A percentile compares a stretch with the other conserved stretches of the same genome.
Evolutionary conservation across 2,888 invertebrate species (phyloP).

Genomic region (Scaeva pyrastri): DNA sequence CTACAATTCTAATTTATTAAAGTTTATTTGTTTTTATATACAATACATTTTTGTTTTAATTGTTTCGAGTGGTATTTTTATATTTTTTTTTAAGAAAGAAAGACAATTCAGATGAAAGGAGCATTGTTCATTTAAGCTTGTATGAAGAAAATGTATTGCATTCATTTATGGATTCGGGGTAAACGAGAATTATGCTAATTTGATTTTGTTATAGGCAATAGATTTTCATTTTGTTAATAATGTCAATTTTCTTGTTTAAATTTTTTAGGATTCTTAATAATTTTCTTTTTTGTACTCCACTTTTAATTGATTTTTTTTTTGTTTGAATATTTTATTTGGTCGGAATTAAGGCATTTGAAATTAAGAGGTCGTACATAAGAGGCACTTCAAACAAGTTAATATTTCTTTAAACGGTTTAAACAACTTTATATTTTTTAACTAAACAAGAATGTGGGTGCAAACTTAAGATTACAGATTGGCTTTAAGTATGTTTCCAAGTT

Average conservation of each 20-base stretch:
- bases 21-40: slow-evolving; percentile 16
- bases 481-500: not conserved
- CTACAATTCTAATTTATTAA: slow-evolving; percentile 7
- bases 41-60: not conserved
- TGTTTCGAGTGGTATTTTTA: slow-evolving; percentile 16
- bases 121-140: not conserved
- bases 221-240: not conserved
- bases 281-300: slow-evolving; percentile 30
- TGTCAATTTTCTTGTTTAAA: slow-evolving; percentile 6
- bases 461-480: not conserved
- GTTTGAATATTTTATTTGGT: slow-evolving; percentile 18
- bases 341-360: slow-evolving; percentile 35
- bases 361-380: slow-evolving; percentile 44
- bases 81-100: slow-evolving; percentile 9
- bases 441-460: not conserved
- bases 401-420: not conserved
- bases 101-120: slow-evolving; percentile 21
- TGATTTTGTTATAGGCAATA: not conserved
- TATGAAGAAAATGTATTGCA: slow-evolving; percentile 20
- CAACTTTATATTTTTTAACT: not conserved
- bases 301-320: slow-evolving; percentile 29
- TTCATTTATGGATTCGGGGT: not conserved
- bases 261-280: not conserved
- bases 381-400: slow-evolving; percentile 43
- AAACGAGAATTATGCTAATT: not conserved